A percentile compares a stretch with the other conserved stretches of the same genome.
Conservation (phyloP, 2,113 vertebrate species). For the Lamprotornis superbus region DNA sequence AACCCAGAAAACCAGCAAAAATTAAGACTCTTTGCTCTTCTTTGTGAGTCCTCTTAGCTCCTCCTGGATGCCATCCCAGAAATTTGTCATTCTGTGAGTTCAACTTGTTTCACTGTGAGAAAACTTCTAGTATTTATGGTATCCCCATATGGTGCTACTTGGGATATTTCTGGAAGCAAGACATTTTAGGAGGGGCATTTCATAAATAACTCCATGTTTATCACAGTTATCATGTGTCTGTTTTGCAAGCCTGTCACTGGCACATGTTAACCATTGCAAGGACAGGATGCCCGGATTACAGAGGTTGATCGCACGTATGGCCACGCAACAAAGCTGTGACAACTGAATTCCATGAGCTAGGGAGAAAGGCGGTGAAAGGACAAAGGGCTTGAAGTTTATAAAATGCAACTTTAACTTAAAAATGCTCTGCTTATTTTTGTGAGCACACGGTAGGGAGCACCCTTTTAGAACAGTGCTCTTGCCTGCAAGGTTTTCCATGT, state of each 20-base stretch:
- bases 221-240: conserved; percentile 54
- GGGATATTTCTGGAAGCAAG: conserved; percentile 61
- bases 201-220: conserved; percentile 64
- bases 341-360: neutral
- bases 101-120: conserved; percentile 54
- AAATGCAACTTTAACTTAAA: neutral
- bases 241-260: conserved; percentile 40
- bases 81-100: conserved; percentile 62
- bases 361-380: neutral
- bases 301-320: neutral
- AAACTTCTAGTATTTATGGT: conserved; percentile 64
- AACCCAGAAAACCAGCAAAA: neutral
- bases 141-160: conserved; percentile 63
- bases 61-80: conserved; percentile 58
- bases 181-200: conserved; percentile 57
- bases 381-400: neutral
- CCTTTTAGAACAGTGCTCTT: neutral
- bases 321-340: neutral
- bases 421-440: neutral
- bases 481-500: neutral
- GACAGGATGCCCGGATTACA: neutral
- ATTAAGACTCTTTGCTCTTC: neutral
- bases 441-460: neutral
- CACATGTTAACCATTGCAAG: conserved; percentile 44
- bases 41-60: conserved; percentile 1